Percentiles rank a stretch among this genome's conserved stretches.
These are phyloP conservation scores for Fabriciana adippe DNA, from an alignment of 2,888 invertebrate species.

Conservation along the genomic window DNA sequence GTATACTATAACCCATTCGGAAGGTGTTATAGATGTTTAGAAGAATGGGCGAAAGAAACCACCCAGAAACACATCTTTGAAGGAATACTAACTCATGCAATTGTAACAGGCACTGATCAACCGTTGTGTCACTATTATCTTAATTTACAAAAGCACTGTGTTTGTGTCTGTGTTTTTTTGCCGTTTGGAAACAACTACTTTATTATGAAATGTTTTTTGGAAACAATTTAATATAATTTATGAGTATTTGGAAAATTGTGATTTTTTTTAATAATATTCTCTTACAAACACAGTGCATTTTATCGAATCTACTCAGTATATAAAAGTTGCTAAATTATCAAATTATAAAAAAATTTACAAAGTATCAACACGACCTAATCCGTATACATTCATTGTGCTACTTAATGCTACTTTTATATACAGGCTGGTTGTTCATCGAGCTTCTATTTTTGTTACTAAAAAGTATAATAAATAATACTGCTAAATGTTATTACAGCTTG, in stretches of 20 bases:
- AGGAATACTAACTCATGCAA: not conserved
- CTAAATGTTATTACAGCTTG: not conserved
- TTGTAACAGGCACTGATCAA: constrained; percentile 1
- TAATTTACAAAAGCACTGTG: constrained; percentile 39
- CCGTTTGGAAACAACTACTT: not conserved
- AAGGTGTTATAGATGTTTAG: too few relatives aligned
- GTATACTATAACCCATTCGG: too few relatives aligned
- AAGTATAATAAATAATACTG: not conserved
- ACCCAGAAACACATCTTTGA: too few relatives aligned
- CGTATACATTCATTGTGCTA: constrained; percentile 26
- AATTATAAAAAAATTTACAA: constrained; percentile 57
- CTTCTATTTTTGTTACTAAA: constrained; percentile 6
- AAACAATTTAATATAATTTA: not conserved
- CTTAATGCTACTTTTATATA: constrained; percentile 24
- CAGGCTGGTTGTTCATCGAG: constrained; percentile 7
- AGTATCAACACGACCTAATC: constrained; percentile 54
- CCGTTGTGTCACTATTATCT: not conserved
- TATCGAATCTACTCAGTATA: constrained; percentile 43
- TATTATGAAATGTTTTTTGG: not conserved
- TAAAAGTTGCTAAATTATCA: constrained; percentile 58
- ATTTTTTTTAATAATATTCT: constrained; percentile 26
- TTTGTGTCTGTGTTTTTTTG: constrained; percentile 30
- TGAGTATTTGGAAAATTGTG: not conserved
- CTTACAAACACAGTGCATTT: constrained; percentile 42
- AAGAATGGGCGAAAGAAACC: too few relatives aligned